Evolutionary conservation across 2,113 vertebrate species (phyloP), one percentile per base, ranked within the genome.

Genomic region (Lasiurus borealis): DNA sequence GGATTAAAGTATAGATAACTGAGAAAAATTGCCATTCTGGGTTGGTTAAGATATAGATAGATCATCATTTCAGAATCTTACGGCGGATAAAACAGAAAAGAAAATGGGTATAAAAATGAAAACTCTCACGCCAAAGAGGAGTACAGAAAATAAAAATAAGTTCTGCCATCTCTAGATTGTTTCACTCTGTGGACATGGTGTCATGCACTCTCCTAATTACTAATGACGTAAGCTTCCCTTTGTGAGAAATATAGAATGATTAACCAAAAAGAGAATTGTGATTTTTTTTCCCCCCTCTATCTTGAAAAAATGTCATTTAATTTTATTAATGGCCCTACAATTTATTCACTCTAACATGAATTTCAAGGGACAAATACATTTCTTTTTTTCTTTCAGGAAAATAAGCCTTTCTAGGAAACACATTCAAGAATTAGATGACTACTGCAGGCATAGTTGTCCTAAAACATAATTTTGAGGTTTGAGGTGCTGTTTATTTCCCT

Each of bases 11-110:
- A 75, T 64, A 83, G 44, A n/a, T 46, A 88, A 73, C n/a, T 69
- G 50, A 93, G 80, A 66, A 44, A 21, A 23, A n/a, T 7, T 48
- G 40, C 10, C 36, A 40, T 86, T 93, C 52, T 15, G 12, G 19
- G 40, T 11, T 40, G 36, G 18, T 91, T 73, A 76, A 64, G 19
- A 18, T 68, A 75, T 75, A 68, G 19, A 84, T 71, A 64, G 36
- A 95, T 93, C 66, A 95, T 93, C 66, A 54, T 85, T 80, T 88
- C 66, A 80, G 25, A 92, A 48, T 94, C 52, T 94, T 64, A 62
- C 4, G 23, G 10, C 25, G 92, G 46, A 52, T 23, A 64, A 87
- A 95, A 59, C 25, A 31, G 15, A 78, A 87, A 81, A 86, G 23
- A 52, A 75, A 92, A 69, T 66, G 6, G 12, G 46, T 73, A 29